These are phyloP conservation scores for Pollenia labialis DNA, from an alignment of 2,888 invertebrate species.

Conservation along the genomic window DNA sequence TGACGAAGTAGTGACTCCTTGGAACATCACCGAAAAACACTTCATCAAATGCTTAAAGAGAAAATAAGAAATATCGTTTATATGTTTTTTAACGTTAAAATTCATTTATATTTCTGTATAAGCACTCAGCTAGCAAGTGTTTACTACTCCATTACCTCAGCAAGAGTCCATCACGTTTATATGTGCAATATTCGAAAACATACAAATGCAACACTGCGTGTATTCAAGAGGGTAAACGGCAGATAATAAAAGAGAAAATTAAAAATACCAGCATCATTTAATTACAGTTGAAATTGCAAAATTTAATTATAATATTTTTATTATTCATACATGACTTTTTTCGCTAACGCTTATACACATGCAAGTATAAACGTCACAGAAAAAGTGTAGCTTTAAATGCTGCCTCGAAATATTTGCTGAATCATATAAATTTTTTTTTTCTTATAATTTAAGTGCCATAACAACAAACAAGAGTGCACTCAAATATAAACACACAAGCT, in stretches of 20 bases:
- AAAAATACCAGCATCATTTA: conserved; percentile 62
- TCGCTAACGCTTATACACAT: conserved; percentile 2
- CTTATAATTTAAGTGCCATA: conserved; percentile 13
- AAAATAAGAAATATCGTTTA: too few species aligned
- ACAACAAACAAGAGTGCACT: conserved; percentile 5
- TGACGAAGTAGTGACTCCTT: too few species aligned
- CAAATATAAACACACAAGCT: not conserved
- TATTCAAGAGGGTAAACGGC: conserved; percentile 24
- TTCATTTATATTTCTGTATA: conserved; percentile 24
- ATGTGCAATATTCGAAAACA: not conserved
- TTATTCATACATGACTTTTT: not conserved
- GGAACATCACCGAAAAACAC: too few species aligned
- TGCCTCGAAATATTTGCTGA: conserved; percentile 41
- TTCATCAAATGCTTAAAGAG: too few species aligned
- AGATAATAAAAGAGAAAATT: not conserved
- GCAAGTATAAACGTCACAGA: not conserved
- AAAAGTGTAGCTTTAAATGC: conserved; percentile 29
- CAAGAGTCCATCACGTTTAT: conserved; percentile 42
- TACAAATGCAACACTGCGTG: conserved; percentile 35
- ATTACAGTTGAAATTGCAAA: conserved; percentile 64
- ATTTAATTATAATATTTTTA: conserved; percentile 62
- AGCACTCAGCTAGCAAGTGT: not conserved
- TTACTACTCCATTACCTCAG: conserved; percentile 54
- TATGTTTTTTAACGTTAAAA: not conserved
- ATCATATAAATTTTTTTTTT: conserved; percentile 36